phyloP scores from a whole-genome alignment of 1,140 invertebrate species.

The Drosophila cardini region DNA sequence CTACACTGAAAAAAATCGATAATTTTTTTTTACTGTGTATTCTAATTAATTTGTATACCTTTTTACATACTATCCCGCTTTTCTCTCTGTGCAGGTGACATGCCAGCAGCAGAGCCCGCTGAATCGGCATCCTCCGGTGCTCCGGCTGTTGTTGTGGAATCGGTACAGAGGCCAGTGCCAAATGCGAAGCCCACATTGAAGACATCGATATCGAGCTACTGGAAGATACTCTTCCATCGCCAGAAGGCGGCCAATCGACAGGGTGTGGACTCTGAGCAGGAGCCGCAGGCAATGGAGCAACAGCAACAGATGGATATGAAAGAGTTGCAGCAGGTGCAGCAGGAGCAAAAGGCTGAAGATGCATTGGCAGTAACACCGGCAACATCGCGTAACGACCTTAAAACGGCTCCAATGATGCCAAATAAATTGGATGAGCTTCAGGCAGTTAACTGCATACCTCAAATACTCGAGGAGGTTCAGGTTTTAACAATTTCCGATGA shows the following conservation, averaged over 20 bases:
- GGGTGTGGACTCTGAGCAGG: background rate
- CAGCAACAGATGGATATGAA: constrained; percentile 6
- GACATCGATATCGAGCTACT: constrained; percentile 59
- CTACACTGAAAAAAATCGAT: too few species aligned
- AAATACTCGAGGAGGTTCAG: constrained; percentile 38
- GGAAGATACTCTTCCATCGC: constrained; percentile 64
- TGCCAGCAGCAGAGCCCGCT: constrained; percentile 19
- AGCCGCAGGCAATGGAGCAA: background rate
- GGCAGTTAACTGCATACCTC: constrained; percentile 1
- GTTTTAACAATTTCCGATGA: constrained; percentile 37
- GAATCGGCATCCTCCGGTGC: constrained; percentile 12
- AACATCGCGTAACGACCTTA: constrained; percentile 1
- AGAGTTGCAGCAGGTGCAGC: constrained; percentile 27
- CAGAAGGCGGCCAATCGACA: constrained; percentile 41
- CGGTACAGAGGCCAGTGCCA: constrained; percentile 14
- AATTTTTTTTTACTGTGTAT: too few species aligned
- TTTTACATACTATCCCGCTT: too few species aligned
- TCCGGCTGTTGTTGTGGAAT: background rate
- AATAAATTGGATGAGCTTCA: constrained; percentile 5
- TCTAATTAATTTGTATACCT: too few species aligned
- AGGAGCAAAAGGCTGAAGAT: constrained; percentile 19
- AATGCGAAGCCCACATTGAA: constrained; percentile 50
- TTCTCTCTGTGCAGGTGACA: background rate
- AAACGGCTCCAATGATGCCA: background rate
- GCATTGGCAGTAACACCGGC: background rate